Conservation (phyloP, 2,888 invertebrate species). For the Ophioninae sp. region DNA sequence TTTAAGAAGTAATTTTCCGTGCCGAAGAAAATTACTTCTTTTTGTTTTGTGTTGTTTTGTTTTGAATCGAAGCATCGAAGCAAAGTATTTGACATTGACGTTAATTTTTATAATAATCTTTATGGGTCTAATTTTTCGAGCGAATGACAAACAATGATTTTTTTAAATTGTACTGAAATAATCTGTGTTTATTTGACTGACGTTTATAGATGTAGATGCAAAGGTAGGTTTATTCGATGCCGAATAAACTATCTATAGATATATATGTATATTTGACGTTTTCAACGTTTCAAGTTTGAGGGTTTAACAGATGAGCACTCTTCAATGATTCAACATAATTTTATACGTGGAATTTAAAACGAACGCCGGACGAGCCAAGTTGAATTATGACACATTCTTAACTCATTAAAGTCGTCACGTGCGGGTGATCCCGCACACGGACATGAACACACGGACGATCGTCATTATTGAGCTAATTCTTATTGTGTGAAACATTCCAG, state of each 20-base stretch:
- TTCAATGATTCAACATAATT: background rate
- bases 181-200: background rate
- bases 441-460: background rate
- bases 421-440: background rate
- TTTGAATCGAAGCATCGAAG: too few relatives aligned
- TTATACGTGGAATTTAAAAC: background rate
- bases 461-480: background rate
- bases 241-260: background rate
- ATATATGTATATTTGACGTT: background rate
- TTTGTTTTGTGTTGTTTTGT: too few relatives aligned
- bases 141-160: background rate
- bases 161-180: background rate
- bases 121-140: background rate
- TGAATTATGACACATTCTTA: conserved; percentile 24
- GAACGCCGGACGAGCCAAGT: background rate
- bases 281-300: background rate
- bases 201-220: background rate
- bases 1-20: too few relatives aligned
- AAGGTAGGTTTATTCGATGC: background rate
- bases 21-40: too few relatives aligned
- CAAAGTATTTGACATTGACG: too few relatives aligned
- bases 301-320: background rate
- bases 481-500: background rate
- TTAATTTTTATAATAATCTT: background rate
- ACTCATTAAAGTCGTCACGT: conserved; percentile 24